Base-by-base conservation (phyloP, 2,113 vertebrate species). In the Hiodon alosoides region DNA sequence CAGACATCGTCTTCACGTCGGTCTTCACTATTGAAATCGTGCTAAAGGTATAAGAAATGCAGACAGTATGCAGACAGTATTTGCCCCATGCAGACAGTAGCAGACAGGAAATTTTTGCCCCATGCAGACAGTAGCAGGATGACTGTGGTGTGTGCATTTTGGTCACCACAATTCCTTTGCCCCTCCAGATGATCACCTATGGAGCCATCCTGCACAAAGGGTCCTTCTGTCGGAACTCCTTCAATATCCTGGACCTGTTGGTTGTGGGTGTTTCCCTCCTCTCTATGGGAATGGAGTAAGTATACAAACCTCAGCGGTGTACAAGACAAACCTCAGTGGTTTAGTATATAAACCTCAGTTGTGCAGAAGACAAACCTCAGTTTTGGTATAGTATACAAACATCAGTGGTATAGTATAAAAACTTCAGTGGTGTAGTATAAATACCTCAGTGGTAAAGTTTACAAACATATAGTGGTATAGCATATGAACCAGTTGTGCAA, bases 21-120 rank as follows among this genome's bases (percentile, higher is more conserved):
- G 93, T 99, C 60, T 99, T 99, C 89, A 99, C 97, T 6, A 94
- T 94, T 6, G 97, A 99, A 90, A 99, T 99, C 2, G 89, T 95
- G 65, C 83, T 99, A 51, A 99, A 99, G 96, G 97, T 98, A 85
- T 76, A 47, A 8, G 3, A 53, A 65, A 14, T 53, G 4, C 60
- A 54, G 51, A 13, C 17, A 46, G 3, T 31, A 5, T 31, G 72
- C 8, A 17, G 8, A 17, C 7, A 66, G 17, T 31, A 1, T 31
- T 31, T 31, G 31, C 31, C 31, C 31, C 31, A 14, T 53, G 4
- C 60, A 54, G 51, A 13, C 17, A 46, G 3, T 31, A 5, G 11
- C 60, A 10, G 14, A 54, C 48, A 1, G 31, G 31, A 31, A 31
- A 31, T 31, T 31, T 31, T 31, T 31, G 31, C 31, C 31, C 31